Base-by-base conservation (phyloP, 2,113 vertebrate genomes). In the Atrichornis clamosus region DNA sequence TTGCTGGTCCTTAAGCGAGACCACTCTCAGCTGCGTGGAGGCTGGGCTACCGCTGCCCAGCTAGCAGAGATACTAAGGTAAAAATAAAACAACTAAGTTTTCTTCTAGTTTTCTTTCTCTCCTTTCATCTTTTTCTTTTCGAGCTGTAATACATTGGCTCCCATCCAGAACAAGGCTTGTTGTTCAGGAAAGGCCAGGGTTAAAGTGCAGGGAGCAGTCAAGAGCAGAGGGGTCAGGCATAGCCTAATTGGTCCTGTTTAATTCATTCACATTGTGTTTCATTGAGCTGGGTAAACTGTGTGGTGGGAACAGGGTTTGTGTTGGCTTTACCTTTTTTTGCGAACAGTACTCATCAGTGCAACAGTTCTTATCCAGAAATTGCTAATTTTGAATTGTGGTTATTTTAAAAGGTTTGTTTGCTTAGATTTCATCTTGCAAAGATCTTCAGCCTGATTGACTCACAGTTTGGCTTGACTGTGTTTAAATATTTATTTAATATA, bases 21-120 rank as follows among this genome's bases (percentile, higher is more conserved):
- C 79, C 98, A 92, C 84, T 96, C 97, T 93, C 94, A 77, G 75
- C 95, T 98, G 86, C 58, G 5, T n/a, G 98, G 98, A 81, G 96
- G 98, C 74, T 98, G 98, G 98, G 92, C 94, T 85, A 98, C 98
- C 49, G 94, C 98, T 94, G 98, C 97, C 44, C 97, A 97, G 74
- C 95, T 98, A 83, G 97, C 98, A 85, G 97, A 98, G 77, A 97
- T 98, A 91, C 63, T 98, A 79, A 98, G 98, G 98, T 98, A 97
- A 98, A 97, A 82, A 89, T 76, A 47, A 49, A 75, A 73, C 33
- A 39, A 24, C 64, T 64, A 33, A 76, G 28, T 50, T 88, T 79
- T 80, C 20, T 58, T 65, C 49, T 68, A 81, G 35, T 86, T 84
- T 83, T 93, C 9, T 50, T 73, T 93, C 23, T 70, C 53, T 68